phyloP scores from a whole-genome alignment of 2,797 vertebrate genomes.

The Sebastes hopkinsi region DNA sequence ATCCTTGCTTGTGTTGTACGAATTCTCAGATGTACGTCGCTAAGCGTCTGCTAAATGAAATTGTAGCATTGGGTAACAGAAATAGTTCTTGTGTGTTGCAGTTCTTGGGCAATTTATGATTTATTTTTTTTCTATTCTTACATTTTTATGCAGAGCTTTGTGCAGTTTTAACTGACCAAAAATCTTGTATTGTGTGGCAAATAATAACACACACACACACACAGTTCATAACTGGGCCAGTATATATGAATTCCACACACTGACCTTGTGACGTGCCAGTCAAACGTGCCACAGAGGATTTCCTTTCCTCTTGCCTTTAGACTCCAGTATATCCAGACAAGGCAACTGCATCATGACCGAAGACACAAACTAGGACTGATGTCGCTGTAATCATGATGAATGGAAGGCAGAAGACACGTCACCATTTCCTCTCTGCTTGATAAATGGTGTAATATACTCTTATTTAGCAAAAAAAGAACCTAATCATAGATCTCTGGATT shows the following conservation, averaged over 20 bases:
- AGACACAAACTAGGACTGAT: constrained; percentile 81
- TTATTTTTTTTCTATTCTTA: not conserved
- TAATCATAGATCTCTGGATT: constrained; percentile 80
- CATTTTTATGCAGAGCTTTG: not conserved
- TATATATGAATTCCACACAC: not conserved
- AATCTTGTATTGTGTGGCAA: not conserved
- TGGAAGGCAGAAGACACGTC: constrained; percentile 77
- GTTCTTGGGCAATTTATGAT: not conserved
- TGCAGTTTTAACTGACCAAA: not conserved
- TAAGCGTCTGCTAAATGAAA: too few species aligned
- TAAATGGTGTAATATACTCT: constrained; percentile 85
- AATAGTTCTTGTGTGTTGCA: not conserved
- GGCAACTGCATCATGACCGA: constrained; percentile 64
- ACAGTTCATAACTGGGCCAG: not conserved
- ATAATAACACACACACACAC: not conserved
- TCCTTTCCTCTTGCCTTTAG: not conserved
- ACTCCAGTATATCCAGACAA: constrained; percentile 11
- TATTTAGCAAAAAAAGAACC: constrained; percentile 79
- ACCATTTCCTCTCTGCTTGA: constrained; percentile 78
- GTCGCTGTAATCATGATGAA: constrained; percentile 84
- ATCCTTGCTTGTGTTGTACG: too few species aligned
- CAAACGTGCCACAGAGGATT: constrained; percentile 24
- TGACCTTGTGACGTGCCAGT: constrained; percentile 28
- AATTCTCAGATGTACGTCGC: too few species aligned
- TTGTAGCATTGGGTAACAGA: too few species aligned